Evolutionary conservation across 2,113 vertebrate genomes (phyloP), one percentile per base, ranked within the genome.

Genomic region (Dicaeum eximium): DNA sequence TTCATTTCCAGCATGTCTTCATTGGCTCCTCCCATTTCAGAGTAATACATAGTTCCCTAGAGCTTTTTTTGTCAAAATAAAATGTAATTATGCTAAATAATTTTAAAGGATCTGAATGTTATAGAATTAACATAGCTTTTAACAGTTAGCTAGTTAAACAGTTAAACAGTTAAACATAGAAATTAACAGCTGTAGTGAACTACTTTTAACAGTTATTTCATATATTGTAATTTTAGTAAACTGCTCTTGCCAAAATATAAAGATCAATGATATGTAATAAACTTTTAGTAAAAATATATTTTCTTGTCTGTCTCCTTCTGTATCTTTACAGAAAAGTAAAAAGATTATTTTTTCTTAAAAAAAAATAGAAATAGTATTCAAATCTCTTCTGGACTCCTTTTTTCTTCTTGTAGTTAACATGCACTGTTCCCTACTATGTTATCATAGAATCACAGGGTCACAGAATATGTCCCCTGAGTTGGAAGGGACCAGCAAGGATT

Each of bases 1-100:
- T 96, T 96, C 47, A 48, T 24, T 87, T 92, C n/a, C 92, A 89
- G 27, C 21, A 62, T 53, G 67, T 92, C 69, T 96, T 90, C 47
- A 50, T 65, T 95, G 64, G 5, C 4, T 53, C 5, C 11, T 82
- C 12, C 13, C 13, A 40, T 58, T 78, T 72, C 15, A 66, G 25
- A 66, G 3, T 30, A 33, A 51, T 40, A 50, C 4, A 6, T 6
- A 28, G 5, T 25, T 88, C 6, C 30, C 16, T 71, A 66, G 51
- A 72, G 3, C 3, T 19, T 77, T 45, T 77, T 35, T 35, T 27
- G 16, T 71, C 22, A 80, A 80, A 88, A 74, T 38, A 33, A 56
- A 80, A 57, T 51, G 2, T 13, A 40, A 51, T 11, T 8, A 30
- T 51, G 6, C 4, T n/a, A 24, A 61, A 82, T n/a, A 33, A 13